Conservation (phyloP, 2,888 invertebrate genomes). For the Aproaerema taeniolella region DNA sequence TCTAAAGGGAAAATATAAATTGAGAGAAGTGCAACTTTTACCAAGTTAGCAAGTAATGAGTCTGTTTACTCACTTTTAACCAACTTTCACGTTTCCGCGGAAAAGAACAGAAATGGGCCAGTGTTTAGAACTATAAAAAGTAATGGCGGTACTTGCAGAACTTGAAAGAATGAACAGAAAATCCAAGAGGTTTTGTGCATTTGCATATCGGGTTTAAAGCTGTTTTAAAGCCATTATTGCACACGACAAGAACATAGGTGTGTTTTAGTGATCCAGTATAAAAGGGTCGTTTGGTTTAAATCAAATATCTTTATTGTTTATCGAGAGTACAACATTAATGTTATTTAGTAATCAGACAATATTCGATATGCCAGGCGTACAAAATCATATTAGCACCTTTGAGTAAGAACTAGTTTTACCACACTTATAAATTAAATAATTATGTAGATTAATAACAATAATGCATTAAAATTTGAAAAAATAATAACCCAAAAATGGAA, state of each 20-base stretch:
- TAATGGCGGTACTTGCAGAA: not conserved
- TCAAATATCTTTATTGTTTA: no score
- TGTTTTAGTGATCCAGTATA: not conserved
- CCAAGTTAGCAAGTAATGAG: not conserved
- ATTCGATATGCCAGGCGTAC: no score
- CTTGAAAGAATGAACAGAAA: slow-evolving; percentile 2
- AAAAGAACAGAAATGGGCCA: not conserved
- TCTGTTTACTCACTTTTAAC: slow-evolving; percentile 5
- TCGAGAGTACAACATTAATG: no score
- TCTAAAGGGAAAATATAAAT: no score
- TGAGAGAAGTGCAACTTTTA: not conserved
- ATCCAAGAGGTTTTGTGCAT: slow-evolving; percentile 1
- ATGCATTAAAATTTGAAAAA: no score
- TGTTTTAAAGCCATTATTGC: not conserved
- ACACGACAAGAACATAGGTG: not conserved
- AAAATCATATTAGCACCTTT: no score
- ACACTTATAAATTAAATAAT: no score
- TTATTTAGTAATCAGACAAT: no score
- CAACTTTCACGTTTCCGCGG: not conserved
- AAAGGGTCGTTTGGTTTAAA: no score
- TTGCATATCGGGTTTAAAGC: slow-evolving; percentile 8
- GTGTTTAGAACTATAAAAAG: slow-evolving; percentile 1
- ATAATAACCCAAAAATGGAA: no score
- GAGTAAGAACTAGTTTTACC: no score
- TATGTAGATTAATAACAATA: no score